Evolutionary conservation across 2,888 invertebrate species (phyloP).

Genomic region (Gisinianus flammeolus): DNA sequence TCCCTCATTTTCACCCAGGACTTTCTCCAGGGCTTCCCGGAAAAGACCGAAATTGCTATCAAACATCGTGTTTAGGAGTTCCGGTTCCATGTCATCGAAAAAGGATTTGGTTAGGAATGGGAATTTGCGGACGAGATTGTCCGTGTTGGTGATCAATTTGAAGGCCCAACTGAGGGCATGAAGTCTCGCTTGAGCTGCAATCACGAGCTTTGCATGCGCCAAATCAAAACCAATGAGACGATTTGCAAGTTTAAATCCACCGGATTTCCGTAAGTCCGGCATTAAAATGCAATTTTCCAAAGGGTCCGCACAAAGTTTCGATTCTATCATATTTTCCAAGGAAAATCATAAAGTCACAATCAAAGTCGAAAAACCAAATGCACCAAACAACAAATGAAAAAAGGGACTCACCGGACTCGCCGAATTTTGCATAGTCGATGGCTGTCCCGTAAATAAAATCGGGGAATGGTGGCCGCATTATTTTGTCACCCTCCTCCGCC

Average conservation of each 20-base stretch:
- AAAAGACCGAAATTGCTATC: background rate
- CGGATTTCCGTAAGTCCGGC: slow-evolving; percentile 22
- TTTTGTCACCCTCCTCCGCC: too few relatives aligned
- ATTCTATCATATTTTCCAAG: background rate
- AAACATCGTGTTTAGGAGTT: background rate
- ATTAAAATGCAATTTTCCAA: slow-evolving; percentile 33
- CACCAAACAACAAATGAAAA: background rate
- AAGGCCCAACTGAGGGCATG: slow-evolving; percentile 28
- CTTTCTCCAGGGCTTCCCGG: background rate
- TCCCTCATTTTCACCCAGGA: too few relatives aligned
- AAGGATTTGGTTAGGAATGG: background rate
- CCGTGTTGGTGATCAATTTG: background rate
- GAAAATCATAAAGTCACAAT: background rate
- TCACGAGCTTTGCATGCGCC: slow-evolving; percentile 1
- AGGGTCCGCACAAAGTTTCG: background rate
- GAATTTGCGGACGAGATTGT: background rate
- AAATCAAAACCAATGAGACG: slow-evolving; percentile 25
- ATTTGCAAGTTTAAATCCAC: slow-evolving; percentile 11
- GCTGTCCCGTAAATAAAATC: background rate
- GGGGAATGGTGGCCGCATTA: slow-evolving; percentile 19
- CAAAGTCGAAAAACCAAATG: background rate
- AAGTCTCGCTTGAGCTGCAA: slow-evolving; percentile 8
- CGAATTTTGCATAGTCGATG: background rate
- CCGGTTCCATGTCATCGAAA: background rate
- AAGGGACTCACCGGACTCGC: background rate